These are phyloP conservation scores for Podotricha telesiphe DNA, from an alignment of 2,888 invertebrate genomes.

Conservation along the genomic window DNA sequence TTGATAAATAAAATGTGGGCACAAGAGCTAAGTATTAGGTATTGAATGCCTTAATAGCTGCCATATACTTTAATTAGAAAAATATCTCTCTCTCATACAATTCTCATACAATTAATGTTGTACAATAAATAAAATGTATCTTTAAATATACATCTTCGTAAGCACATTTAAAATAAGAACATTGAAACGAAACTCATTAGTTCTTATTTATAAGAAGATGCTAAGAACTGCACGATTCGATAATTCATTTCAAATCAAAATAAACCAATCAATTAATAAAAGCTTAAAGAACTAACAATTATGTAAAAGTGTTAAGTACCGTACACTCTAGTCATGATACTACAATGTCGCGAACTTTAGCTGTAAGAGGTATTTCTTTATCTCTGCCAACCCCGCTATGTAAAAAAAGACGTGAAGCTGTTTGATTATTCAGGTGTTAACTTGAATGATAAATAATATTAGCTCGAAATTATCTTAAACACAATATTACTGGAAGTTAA, in stretches of 20 bases:
- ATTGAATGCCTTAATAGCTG: slow-evolving; percentile 76
- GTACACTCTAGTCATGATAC: no score
- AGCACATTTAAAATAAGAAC: no score
- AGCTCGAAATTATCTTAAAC: slow-evolving; percentile 55
- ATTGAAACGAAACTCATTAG: neutral
- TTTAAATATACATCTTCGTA: no score
- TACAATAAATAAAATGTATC: slow-evolving; percentile 53
- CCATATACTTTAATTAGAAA: slow-evolving; percentile 74
- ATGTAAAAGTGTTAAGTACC: slow-evolving; percentile 43
- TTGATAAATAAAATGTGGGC: neutral
- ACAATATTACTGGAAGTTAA: slow-evolving; percentile 52
- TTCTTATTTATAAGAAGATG: neutral
- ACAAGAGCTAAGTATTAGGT: slow-evolving; percentile 18
- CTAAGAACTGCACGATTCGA: neutral
- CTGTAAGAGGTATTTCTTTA: no score
- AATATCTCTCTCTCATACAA: slow-evolving; percentile 57
- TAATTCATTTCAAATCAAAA: neutral
- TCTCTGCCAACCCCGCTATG: no score
- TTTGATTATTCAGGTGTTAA: no score
- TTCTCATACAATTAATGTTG: slow-evolving; percentile 68
- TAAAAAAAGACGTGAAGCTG: no score
- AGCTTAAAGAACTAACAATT: slow-evolving; percentile 42
- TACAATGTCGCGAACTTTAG: no score
- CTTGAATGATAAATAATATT: slow-evolving; percentile 46
- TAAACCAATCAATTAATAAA: slow-evolving; percentile 2